Conservation (phyloP, 2,888 invertebrate species). For the Pantelozetes paolii region DNA sequence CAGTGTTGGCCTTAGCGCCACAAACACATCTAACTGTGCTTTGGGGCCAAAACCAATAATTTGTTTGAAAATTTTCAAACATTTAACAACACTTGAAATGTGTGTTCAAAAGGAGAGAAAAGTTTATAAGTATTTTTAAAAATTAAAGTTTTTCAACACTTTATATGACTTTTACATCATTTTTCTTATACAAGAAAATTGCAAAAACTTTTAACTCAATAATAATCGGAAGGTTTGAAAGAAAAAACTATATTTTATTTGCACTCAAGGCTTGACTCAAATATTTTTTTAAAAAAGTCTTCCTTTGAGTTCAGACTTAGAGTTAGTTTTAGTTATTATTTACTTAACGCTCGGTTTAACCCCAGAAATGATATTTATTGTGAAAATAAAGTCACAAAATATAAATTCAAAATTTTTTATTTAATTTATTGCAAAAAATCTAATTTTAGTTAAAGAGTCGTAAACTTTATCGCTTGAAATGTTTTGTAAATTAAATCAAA, state of each 20-base stretch:
- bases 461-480: background rate
- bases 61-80: constrained; percentile 1
- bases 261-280: too few relatives aligned
- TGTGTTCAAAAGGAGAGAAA: too few relatives aligned
- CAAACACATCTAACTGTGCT: background rate
- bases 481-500: background rate
- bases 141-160: background rate
- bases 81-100: background rate
- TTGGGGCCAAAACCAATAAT: constrained; percentile 19
- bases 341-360: background rate
- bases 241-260: background rate
- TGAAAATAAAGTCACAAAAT: background rate
- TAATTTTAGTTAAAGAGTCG: background rate
- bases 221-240: background rate
- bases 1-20: background rate
- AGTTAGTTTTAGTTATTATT: too few relatives aligned
- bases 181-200: background rate
- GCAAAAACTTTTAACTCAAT: background rate
- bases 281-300: too few relatives aligned
- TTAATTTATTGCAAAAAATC: background rate
- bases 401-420: background rate
- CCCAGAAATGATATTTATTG: background rate
- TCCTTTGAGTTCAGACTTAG: too few relatives aligned
- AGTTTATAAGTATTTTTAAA: background rate
- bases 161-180: background rate